These are phyloP conservation scores for Asbolus verrucosus DNA, from an alignment of 1,140 invertebrate species.

Conservation along the genomic window DNA sequence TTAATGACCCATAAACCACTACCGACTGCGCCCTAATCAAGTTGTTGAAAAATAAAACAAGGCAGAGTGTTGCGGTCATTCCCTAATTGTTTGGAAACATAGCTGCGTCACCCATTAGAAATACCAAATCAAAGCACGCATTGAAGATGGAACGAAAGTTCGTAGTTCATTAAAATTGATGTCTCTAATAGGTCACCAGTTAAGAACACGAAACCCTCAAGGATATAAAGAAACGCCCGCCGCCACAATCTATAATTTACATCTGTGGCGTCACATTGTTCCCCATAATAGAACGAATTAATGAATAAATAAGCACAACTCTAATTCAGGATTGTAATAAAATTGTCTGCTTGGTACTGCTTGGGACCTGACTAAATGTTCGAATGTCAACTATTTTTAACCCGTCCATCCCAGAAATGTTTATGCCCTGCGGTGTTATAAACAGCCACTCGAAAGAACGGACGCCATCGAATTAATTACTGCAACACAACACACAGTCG, in stretches of 20 bases:
- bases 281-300: conserved; percentile 29
- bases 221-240: conserved; percentile 27
- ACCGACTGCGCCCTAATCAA: too few relatives aligned
- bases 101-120: background rate
- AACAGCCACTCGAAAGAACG: conserved; percentile 12
- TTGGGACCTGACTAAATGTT: conserved; percentile 22
- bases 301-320: conserved; percentile 34
- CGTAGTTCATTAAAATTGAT: conserved; percentile 36
- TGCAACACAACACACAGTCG: conserved; percentile 6
- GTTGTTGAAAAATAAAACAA: too few relatives aligned
- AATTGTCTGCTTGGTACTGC: conserved; percentile 20
- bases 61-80: background rate
- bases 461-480: conserved; percentile 31
- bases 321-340: conserved; percentile 20
- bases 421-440: conserved; percentile 23
- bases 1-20: conserved; percentile 11
- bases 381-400: conserved; percentile 37
- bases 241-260: conserved; percentile 22
- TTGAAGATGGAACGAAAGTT: background rate
- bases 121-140: conserved; percentile 6
- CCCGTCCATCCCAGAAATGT: conserved; percentile 23
- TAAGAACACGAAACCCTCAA: conserved; percentile 27
- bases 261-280: conserved; percentile 22
- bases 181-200: conserved; percentile 23
- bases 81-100: conserved; percentile 3